phyloP scores from a whole-genome alignment of 2,888 invertebrate genomes.

The Pyrgus malvae region DNA sequence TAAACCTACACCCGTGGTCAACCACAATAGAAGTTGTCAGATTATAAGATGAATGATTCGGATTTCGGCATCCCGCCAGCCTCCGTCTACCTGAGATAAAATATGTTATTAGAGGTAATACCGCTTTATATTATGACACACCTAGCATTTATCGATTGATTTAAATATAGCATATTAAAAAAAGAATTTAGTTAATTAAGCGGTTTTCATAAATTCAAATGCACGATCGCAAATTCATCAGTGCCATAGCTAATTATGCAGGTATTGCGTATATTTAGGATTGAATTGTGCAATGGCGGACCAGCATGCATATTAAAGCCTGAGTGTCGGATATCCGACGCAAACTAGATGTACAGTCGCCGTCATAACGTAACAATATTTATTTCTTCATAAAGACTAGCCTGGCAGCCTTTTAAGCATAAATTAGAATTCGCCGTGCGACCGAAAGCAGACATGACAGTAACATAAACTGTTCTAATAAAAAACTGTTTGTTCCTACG shows the following conservation, averaged over 20 bases:
- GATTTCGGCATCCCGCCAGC: constrained; percentile 60
- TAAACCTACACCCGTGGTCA: constrained; percentile 49
- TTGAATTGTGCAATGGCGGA: constrained; percentile 66
- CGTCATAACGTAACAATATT: constrained; percentile 12
- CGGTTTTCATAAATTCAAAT: constrained; percentile 54
- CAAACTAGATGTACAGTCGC: constrained; percentile 60
- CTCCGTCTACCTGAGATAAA: constrained; percentile 61
- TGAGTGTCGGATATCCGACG: constrained; percentile 76
- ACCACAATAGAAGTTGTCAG: constrained; percentile 76
- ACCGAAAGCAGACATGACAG: background rate
- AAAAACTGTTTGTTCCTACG: background rate
- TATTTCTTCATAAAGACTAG: background rate
- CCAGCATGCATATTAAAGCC: constrained; percentile 62
- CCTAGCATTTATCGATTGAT: constrained; percentile 18
- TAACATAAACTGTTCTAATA: background rate
- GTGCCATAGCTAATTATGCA: constrained; percentile 71
- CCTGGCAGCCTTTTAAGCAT: background rate
- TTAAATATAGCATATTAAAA: background rate
- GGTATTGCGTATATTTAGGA: constrained; percentile 70
- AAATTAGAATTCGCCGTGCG: background rate
- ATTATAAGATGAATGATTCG: constrained; percentile 79
- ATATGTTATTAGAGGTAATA: constrained; percentile 39
- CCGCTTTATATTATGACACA: constrained; percentile 23
- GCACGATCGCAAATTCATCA: constrained; percentile 66
- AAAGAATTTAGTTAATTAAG: constrained; percentile 53